Evolutionary conservation across 2,888 invertebrate species (phyloP).

Genomic region (Sturmia bella): DNA sequence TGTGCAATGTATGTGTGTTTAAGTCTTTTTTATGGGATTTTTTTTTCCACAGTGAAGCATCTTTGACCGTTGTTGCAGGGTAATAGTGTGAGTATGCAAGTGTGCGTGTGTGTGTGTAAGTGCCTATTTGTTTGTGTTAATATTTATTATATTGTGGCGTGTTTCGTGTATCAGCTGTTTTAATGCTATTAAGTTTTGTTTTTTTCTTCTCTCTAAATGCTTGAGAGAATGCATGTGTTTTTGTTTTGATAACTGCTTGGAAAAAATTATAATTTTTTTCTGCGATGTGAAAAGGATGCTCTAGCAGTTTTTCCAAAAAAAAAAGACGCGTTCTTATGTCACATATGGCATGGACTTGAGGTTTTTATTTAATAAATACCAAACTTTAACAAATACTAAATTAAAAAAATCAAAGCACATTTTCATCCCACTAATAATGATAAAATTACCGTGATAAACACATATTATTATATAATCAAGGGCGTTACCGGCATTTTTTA

Average conservation of each 20-base stretch:
- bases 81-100: background rate
- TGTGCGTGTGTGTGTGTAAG: background rate
- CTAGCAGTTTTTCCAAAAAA: background rate
- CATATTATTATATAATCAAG: too few relatives aligned
- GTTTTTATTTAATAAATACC: too few relatives aligned
- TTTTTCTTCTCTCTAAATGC: conserved; percentile 11
- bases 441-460: too few relatives aligned
- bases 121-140: background rate
- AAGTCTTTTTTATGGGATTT: background rate
- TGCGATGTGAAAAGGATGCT: background rate
- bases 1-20: background rate
- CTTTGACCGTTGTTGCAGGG: background rate
- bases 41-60: conserved; percentile 10
- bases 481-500: too few relatives aligned
- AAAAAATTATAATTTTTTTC: background rate
- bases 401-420: too few relatives aligned
- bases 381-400: too few relatives aligned
- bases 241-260: background rate
- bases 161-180: conserved; percentile 62
- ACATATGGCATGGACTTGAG: too few relatives aligned
- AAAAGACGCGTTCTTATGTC: too few relatives aligned
- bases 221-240: background rate
- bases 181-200: conserved; percentile 38
- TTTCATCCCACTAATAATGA: too few relatives aligned
- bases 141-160: conserved; percentile 54